These are phyloP conservation scores for Remorina albescens DNA, from an alignment of 2,797 vertebrate species.

Conservation along the genomic window DNA sequence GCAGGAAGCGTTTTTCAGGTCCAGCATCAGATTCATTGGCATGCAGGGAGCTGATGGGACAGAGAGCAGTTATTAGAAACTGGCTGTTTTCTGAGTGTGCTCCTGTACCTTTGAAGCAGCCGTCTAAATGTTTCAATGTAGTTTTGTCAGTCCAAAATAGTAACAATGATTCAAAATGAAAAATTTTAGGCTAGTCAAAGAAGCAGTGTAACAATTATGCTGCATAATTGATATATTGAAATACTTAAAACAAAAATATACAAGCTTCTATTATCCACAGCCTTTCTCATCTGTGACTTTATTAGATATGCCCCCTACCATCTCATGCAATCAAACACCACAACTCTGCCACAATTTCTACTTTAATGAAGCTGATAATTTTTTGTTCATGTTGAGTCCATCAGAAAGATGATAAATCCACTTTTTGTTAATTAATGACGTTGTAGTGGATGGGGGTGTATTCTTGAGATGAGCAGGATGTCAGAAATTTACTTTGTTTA, in stretches of 20 bases:
- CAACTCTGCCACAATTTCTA: background rate
- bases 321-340: background rate
- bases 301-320: background rate
- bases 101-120: background rate
- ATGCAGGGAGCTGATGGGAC: constrained; percentile 89
- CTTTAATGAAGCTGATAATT: background rate
- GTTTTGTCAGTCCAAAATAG: background rate
- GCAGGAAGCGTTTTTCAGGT: constrained; percentile 71
- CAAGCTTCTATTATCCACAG: background rate
- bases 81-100: background rate
- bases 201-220: background rate
- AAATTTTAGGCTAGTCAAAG: background rate
- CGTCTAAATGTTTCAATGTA: background rate
- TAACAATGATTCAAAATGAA: background rate
- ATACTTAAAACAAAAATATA: no score
- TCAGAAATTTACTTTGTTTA: no score
- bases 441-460: no score
- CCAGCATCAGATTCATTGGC: constrained; percentile 85
- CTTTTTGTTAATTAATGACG: no score
- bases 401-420: no score
- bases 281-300: background rate
- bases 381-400: no score
- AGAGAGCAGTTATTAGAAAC: background rate
- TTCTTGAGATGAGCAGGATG: no score
- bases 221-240: no score